Base-by-base conservation (phyloP, 2,888 invertebrate species). In the Panopea generosa region DNA sequence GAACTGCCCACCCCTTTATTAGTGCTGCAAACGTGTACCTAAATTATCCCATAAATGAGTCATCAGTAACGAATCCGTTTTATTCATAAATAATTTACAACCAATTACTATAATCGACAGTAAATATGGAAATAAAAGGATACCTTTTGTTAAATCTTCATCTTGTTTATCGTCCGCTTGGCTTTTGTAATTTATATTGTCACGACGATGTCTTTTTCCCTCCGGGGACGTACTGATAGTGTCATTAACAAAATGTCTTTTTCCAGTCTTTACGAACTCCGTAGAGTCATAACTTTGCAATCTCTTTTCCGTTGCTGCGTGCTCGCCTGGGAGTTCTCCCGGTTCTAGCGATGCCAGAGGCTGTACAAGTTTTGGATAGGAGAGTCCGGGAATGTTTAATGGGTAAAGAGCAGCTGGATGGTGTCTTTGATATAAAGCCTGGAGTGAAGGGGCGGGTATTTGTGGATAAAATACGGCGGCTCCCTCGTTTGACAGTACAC, bases 291-390 rank as follows among this genome's bases (percentile, higher is more conserved):
- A n/a, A 27, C 38, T 45, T 60, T 56, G 47, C 33, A 61, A 20
- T 45, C 50, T 24, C 40, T 53, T 24, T 40, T 68, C 57, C 22
- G 49, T 6, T 38, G 45, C 20, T 9, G 59, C 57, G 20, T 68
- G 62, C 18, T 60, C 61, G 16, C n/a, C 24, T 9, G 60, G 56
- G 40, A 60, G 16, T 26, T 73, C 81, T 18, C 71, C 76, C 9
- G 76, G 76, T 49, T 80, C 80, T 22, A 73, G 26, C 6, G 66
- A 49, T 20, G 62, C 49, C 26, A 88, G 66, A 2, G 87, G 88
- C 61, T 86, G 84, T 16, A 90, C 90, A 16, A 90, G 74, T 49
- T 85, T 85, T 0, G 90, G 90, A 69, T 87, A 90, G 6, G 89
- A 89, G 60, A 89, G 77, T 14, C 90, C 90, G 0, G 90, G 90